phyloP scores from a whole-genome alignment of 2,113 vertebrate genomes.

The Natator depressus region DNA sequence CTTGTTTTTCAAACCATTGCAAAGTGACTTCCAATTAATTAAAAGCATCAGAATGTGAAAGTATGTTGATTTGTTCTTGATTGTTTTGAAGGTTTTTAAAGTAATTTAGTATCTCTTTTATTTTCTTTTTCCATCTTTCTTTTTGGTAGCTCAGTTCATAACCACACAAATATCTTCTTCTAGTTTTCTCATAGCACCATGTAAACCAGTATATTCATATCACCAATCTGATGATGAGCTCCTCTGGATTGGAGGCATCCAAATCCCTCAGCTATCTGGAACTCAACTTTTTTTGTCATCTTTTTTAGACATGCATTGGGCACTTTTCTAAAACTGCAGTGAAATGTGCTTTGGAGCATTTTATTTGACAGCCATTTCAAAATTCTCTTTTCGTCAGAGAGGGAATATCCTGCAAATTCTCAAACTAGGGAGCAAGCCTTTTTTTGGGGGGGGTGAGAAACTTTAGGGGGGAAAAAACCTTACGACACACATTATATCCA shows the following conservation, averaged over 20 bases:
- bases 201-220: neutral
- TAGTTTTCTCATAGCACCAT: no score
- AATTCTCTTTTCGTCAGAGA: neutral
- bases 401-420: neutral
- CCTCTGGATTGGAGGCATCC: neutral
- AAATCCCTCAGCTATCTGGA: neutral
- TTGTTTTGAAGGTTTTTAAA: neutral
- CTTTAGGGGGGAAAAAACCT: no score
- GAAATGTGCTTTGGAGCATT: neutral
- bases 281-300: neutral
- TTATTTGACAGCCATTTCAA: neutral
- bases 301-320: neutral
- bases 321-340: neutral
- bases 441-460: no score
- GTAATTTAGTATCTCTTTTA: neutral
- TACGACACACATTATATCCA: no score
- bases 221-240: rapidly evolving
- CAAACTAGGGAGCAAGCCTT: no score
- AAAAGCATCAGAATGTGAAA: no score
- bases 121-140: neutral
- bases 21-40: no score
- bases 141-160: no score
- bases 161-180: no score
- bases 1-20: no score
- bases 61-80: no score